Percentiles rank a stretch among this genome's conserved stretches.
phyloP scores from a whole-genome alignment of 1,140 invertebrate genomes.

The Phymorhynchus buccinoides region DNA sequence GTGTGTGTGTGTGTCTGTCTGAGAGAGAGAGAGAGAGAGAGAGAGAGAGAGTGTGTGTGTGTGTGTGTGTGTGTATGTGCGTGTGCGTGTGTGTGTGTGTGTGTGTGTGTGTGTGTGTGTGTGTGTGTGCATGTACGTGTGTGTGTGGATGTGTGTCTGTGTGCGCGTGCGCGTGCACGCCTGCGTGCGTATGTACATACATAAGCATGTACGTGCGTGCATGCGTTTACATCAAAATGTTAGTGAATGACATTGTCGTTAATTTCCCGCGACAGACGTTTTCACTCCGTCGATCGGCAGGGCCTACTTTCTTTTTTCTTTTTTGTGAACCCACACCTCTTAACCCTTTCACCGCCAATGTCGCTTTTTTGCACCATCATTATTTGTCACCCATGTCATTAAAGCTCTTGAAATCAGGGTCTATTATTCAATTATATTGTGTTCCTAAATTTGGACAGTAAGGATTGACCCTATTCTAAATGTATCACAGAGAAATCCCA shows the following conservation, averaged over 20 bases:
- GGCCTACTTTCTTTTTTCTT: neutral
- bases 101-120: constrained; percentile 31
- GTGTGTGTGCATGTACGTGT: constrained; percentile 27
- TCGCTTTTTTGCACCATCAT: too few species aligned
- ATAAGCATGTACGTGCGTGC: neutral
- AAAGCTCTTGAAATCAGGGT: too few species aligned
- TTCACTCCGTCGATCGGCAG: too few species aligned
- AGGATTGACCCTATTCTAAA: too few species aligned
- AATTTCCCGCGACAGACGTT: too few species aligned
- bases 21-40: neutral
- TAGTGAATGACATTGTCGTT: too few species aligned
- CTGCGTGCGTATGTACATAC: neutral
- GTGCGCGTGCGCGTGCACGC: neutral
- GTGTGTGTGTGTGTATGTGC: neutral
- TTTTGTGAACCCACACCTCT: too few species aligned
- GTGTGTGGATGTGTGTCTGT: neutral
- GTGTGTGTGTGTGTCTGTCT: constrained; percentile 18
- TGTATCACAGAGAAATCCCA: too few species aligned
- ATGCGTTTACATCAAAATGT: neutral
- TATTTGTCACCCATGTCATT: too few species aligned
- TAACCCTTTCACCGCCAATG: too few species aligned
- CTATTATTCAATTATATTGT: too few species aligned
- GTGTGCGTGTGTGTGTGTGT: neutral
- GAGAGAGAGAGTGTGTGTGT: neutral
- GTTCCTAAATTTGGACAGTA: too few species aligned